Conservation (phyloP, 2,113 vertebrate species). For the Xiphorhynchus elegans region DNA sequence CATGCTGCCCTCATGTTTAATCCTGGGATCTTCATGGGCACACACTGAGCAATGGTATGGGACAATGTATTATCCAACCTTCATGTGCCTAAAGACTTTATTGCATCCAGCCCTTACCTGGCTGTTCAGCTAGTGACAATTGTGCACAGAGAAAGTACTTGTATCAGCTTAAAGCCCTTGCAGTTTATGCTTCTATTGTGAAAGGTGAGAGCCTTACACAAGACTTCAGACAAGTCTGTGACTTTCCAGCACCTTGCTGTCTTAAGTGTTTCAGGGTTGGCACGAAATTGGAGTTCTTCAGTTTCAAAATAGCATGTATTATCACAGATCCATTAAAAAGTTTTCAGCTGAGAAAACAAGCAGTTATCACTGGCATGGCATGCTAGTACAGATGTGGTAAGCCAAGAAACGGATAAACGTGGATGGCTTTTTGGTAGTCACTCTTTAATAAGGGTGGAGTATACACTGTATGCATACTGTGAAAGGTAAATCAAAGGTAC, state of each 20-base stretch:
- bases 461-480: accelerated
- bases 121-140: neutral
- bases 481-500: neutral
- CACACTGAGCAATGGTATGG: no score
- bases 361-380: no score
- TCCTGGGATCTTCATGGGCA: neutral
- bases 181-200: neutral
- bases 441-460: neutral
- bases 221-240: neutral
- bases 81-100: neutral
- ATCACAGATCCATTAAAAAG: neutral
- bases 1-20: accelerated
- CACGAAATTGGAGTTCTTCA: neutral
- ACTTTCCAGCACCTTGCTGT: neutral
- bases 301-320: accelerated
- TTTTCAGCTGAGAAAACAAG: neutral
- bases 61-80: neutral
- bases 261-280: neutral
- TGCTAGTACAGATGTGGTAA: neutral
- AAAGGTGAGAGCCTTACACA: neutral
- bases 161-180: neutral
- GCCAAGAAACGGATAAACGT: neutral
- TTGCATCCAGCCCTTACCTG: neutral
- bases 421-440: neutral
- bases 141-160: neutral